These are phyloP conservation scores for Thaleichthys pacificus DNA, from an alignment of 2,797 vertebrate species.

Conservation along the genomic window DNA sequence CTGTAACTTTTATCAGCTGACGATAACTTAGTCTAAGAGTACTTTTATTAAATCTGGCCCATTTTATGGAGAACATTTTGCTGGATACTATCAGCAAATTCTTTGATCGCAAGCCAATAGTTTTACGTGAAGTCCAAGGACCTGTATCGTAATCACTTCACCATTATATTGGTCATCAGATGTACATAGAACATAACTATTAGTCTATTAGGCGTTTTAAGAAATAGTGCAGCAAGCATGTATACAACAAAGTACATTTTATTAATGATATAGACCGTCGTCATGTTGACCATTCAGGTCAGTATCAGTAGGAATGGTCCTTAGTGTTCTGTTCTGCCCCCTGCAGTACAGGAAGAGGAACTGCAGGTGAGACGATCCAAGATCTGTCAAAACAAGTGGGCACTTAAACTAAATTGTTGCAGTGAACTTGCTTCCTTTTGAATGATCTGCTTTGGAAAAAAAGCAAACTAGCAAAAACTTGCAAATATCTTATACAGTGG, in stretches of 20 bases:
- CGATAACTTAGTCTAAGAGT: neutral
- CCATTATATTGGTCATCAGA: conserved; percentile 56
- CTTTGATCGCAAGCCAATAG: conserved; percentile 7
- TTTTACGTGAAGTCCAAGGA: conserved; percentile 23
- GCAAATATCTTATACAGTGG: neutral
- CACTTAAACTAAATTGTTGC: conserved; percentile 42
- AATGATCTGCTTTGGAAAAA: neutral
- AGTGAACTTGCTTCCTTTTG: conserved; percentile 11
- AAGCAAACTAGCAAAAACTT: neutral
- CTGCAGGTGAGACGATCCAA: conserved; percentile 51
- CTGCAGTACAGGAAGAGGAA: conserved; percentile 57
- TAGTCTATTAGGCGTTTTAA: conserved; percentile 56
- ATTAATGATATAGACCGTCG: conserved; percentile 14
- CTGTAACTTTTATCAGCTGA: neutral
- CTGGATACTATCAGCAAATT: conserved; percentile 24
- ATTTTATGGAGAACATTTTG: conserved; percentile 1
- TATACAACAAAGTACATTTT: conserved; percentile 40
- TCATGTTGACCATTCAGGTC: conserved; percentile 16
- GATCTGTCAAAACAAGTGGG: conserved; percentile 43
- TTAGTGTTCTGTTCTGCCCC: conserved; percentile 21
- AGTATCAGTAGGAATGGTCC: conserved; percentile 25
- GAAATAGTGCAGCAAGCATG: conserved; percentile 56
- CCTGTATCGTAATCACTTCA: conserved; percentile 48
- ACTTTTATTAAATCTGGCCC: conserved; percentile 24
- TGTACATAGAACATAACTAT: conserved; percentile 67